Conservation (phyloP, 2,888 invertebrate species). For the Shargacucullia verbasci region DNA sequence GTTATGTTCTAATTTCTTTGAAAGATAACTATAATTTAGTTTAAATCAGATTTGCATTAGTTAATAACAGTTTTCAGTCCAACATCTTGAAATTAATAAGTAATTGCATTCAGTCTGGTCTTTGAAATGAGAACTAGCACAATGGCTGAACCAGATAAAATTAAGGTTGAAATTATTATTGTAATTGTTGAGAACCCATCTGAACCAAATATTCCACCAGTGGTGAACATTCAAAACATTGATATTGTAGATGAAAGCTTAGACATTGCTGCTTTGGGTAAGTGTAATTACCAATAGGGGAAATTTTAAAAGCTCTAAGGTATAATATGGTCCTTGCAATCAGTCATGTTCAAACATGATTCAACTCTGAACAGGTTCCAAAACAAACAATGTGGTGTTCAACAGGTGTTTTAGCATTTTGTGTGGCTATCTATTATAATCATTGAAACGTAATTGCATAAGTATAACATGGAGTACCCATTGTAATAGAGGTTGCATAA, state of each 20-base stretch:
- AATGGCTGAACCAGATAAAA: slow-evolving; percentile 9
- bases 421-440: too few species aligned
- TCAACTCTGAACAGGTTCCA: too few species aligned
- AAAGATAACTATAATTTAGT: slow-evolving; percentile 1
- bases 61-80: not conserved
- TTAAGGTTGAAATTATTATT: slow-evolving; percentile 8
- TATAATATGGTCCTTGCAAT: too few species aligned
- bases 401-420: too few species aligned
- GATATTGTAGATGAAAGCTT: not conserved
- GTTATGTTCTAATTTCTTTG: not conserved
- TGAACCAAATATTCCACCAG: not conserved
- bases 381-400: too few species aligned
- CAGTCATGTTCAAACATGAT: too few species aligned
- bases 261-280: not conserved
- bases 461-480: too few species aligned
- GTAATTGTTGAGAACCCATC: slow-evolving; percentile 8
- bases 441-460: too few species aligned
- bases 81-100: not conserved
- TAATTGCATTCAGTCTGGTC: slow-evolving; percentile 5
- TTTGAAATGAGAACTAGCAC: slow-evolving; percentile 14
- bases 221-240: slow-evolving; percentile 5
- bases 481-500: too few species aligned
- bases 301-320: too few species aligned
- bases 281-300: slow-evolving; percentile 11
- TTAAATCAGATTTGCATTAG: not conserved